Evolutionary conservation across 1,140 invertebrate species (phyloP).

Genomic region (Ceratina japonica): DNA sequence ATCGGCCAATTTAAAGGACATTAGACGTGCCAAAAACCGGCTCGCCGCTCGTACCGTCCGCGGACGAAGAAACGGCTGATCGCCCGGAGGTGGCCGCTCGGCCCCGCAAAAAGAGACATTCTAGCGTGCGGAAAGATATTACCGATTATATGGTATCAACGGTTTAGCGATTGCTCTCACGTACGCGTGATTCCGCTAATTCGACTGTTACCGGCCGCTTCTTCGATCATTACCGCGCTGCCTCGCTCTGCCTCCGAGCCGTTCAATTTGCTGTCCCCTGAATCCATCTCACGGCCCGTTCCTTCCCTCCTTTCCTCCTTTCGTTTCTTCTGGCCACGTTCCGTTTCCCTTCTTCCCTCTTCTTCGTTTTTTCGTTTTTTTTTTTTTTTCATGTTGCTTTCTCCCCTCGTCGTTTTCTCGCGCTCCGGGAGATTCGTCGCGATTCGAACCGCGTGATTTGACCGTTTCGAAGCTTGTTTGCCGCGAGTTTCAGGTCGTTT

Average conservation of each 20-base stretch:
- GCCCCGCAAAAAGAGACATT: conserved; percentile 44
- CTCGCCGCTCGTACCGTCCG: not conserved
- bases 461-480: not conserved
- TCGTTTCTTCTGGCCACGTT: not conserved
- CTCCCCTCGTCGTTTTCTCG: not conserved
- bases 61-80: conserved; percentile 21
- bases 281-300: not conserved
- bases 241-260: conserved; percentile 33
- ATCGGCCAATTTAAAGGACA: conserved; percentile 46
- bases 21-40: conserved; percentile 29
- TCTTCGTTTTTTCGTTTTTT: not conserved
- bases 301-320: not conserved
- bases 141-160: conserved; percentile 50
- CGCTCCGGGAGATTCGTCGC: not conserved
- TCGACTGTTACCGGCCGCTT: conserved; percentile 39
- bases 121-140: conserved; percentile 46
- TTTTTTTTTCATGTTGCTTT: not conserved
- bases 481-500: not conserved
- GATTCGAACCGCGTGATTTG: not conserved
- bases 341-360: not conserved
- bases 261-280: conserved; percentile 12
- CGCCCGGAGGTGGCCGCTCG: conserved; percentile 27
- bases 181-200: conserved; percentile 50
- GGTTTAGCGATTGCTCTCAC: conserved; percentile 37
- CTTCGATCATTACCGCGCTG: conserved; percentile 42